Evolutionary conservation across 2,113 vertebrate genomes (phyloP).

Genomic region (Scatophagus argus): DNA sequence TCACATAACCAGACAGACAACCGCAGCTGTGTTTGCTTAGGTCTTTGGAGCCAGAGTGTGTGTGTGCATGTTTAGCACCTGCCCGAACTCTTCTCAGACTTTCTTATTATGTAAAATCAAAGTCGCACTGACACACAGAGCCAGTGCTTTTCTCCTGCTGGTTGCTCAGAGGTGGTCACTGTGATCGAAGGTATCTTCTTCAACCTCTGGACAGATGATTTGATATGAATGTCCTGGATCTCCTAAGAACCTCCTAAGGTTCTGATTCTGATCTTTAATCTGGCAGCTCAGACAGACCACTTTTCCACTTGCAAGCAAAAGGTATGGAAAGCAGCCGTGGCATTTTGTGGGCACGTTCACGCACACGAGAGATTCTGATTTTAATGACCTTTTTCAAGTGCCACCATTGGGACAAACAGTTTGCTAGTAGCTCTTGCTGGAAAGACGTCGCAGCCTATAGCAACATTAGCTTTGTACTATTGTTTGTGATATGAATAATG

Average conservation of each 20-base stretch:
- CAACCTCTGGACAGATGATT: background rate
- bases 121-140: background rate
- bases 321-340: background rate
- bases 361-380: background rate
- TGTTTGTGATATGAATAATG: background rate
- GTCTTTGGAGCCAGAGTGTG: conserved; percentile 3
- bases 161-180: background rate
- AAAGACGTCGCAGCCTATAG: background rate
- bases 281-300: background rate
- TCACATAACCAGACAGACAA: conserved; percentile 31
- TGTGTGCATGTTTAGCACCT: conserved; percentile 28
- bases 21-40: conserved; percentile 45
- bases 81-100: conserved; percentile 2
- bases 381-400: background rate
- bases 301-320: background rate
- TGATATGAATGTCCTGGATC: background rate
- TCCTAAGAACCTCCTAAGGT: background rate
- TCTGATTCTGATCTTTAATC: background rate
- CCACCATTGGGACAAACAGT: background rate
- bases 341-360: background rate
- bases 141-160: background rate
- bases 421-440: background rate
- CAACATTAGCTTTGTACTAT: background rate
- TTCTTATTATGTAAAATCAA: conserved; percentile 14
- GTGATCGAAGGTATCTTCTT: background rate